A percentile compares a stretch with the other conserved stretches of the same genome.
Evolutionary conservation across 2,113 vertebrate species (phyloP).

Genomic region (Apistogramma diplotaenia): DNA sequence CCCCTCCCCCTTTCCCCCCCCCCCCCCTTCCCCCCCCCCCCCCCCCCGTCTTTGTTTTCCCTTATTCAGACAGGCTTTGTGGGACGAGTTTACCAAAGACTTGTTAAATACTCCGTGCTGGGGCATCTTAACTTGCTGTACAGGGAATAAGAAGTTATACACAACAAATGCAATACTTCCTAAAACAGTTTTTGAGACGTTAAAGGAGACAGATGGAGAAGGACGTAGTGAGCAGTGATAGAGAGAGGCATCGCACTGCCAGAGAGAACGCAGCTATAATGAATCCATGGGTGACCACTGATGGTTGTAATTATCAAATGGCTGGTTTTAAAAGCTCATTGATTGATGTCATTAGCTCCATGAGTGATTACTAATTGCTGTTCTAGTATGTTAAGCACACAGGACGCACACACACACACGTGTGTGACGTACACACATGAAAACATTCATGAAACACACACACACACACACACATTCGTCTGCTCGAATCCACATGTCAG

Average conservation of each 20-base stretch:
- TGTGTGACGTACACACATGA: background rate
- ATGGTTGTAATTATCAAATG: constrained; percentile 76
- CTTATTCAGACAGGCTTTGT: background rate
- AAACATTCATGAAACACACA: constrained; percentile 8
- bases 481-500: background rate
- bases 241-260: background rate
- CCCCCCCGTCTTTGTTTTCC: too few species aligned
- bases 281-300: constrained; percentile 67
- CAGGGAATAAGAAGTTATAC: background rate
- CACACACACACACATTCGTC: background rate
- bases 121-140: background rate
- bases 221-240: background rate
- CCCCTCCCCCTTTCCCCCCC: too few species aligned
- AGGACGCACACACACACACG: background rate
- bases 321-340: constrained; percentile 76
- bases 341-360: constrained; percentile 76
- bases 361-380: constrained; percentile 75
- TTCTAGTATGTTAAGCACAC: constrained; percentile 60
- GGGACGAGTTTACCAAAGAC: background rate
- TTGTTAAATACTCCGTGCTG: background rate
- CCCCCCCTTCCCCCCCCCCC: too few species aligned
- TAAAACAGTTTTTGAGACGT: background rate
- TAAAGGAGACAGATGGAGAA: background rate
- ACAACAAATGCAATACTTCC: background rate
- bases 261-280: constrained; percentile 22